These are phyloP conservation scores for Lophura nycthemera DNA, from an alignment of 2,113 vertebrate genomes.

Conservation along the genomic window DNA sequence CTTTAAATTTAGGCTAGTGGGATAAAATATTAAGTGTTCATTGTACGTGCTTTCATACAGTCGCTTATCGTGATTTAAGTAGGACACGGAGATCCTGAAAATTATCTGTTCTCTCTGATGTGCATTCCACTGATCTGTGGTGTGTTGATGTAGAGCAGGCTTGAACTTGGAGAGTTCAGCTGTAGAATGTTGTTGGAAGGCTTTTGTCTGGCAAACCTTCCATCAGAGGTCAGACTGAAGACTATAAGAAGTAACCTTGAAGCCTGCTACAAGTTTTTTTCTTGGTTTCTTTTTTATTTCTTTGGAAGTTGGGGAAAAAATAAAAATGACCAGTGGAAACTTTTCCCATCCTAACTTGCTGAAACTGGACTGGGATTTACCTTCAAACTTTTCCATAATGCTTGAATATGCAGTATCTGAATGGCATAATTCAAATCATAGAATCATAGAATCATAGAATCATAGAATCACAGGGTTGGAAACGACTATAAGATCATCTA, in stretches of 20 bases:
- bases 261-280: not conserved
- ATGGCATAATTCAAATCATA: not conserved
- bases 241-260: not conserved
- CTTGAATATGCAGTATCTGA: not conserved
- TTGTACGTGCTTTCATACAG: not conserved
- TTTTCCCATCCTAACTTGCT: not conserved
- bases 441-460: too few species aligned
- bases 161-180: slow-evolving; percentile 38
- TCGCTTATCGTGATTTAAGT: slow-evolving; percentile 15
- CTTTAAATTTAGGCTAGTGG: slow-evolving; percentile 28
- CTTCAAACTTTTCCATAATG: not conserved
- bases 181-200: slow-evolving; percentile 22
- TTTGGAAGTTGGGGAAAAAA: not conserved
- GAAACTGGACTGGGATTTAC: not conserved
- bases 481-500: too few species aligned
- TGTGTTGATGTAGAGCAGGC: not conserved
- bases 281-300: slow-evolving; percentile 28
- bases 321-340: not conserved
- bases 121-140: slow-evolving; percentile 16
- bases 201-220: slow-evolving; percentile 5
- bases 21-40: slow-evolving; percentile 32
- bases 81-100: slow-evolving; percentile 10
- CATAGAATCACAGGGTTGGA: too few species aligned
- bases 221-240: not conserved
- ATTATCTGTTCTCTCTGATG: slow-evolving; percentile 17